These are phyloP conservation scores for Lithophane ornitopus DNA, from an alignment of 2,888 invertebrate species.

Conservation along the genomic window DNA sequence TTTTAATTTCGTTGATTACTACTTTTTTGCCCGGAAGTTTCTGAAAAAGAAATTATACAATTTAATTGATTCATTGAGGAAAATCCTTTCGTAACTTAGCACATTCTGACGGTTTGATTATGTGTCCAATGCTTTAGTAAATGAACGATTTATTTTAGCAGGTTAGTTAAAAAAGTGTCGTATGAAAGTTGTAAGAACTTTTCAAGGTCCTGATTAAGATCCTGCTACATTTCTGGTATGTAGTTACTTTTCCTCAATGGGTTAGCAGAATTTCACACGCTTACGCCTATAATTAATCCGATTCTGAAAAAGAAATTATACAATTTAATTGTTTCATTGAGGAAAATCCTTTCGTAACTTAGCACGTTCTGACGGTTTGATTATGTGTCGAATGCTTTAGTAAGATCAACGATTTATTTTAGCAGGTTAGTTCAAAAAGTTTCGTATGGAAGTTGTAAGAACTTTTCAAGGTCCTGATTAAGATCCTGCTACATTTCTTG, in stretches of 20 bases:
- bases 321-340: conserved; percentile 6
- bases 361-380: not conserved
- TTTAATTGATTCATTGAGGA: conserved; percentile 2
- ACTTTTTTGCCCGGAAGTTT: conserved; percentile 74
- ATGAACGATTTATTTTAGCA: not conserved
- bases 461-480: not conserved
- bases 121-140: conserved; percentile 4
- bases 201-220: not conserved
- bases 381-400: conserved; percentile 1
- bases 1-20: conserved; percentile 85
- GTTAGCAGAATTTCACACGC: conserved; percentile 13
- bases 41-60: conserved; percentile 59
- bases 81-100: not conserved
- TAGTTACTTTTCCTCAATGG: conserved; percentile 17
- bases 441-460: not conserved
- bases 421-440: not conserved
- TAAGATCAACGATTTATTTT: not conserved
- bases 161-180: not conserved
- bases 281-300: not conserved
- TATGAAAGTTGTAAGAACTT: conserved; percentile 1
- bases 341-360: conserved; percentile 1
- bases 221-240: conserved; percentile 1
- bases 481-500: conserved; percentile 2
- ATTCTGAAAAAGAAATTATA: conserved; percentile 62
- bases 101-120: not conserved